Evolutionary conservation across 2,888 invertebrate genomes (phyloP), one percentile per base, ranked within the genome.

Genomic region (Limenitis camilla): DNA sequence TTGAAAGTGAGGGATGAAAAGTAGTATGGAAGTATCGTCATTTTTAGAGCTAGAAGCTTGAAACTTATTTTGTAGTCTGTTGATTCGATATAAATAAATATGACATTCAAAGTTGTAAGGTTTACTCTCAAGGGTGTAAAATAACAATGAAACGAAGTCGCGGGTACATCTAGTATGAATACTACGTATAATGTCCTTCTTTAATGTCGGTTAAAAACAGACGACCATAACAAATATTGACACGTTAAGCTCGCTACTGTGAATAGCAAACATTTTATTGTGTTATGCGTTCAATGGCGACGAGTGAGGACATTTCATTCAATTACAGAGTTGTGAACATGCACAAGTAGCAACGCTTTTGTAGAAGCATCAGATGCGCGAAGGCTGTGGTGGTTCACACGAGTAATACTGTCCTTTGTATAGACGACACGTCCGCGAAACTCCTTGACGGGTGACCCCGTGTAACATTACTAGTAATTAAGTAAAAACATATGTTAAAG

Each of bases 361-460:
- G 53, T 59, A 64, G 63, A 67, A 62, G 66, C 60, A 61, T 48
- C 53, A 49, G 49, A 67, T 63, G 65, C 59, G 61, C 68, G 71
- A 74, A 75, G 75, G 73, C 66, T 67, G 56, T 40, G 59, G 60
- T 63, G 60, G 59, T 78, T 78, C 78, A 67, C 78, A 78, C 78
- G 50, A 56, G 62, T 64, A 68, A 71, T 67, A 72, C 66, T 71
- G 76, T 75, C 74, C 73, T 75, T 75, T 77, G 75, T 71, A 56
- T 68, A 19, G 19, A 19, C 58, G 50, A 53, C 56, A 61, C 59
- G 60, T 53, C 60, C 55, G 57, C 66, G 65, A 69, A 68, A 68
- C 63, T 64, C 46, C 44, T 60, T 67, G 59, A 53, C 58, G 48
- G 52, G 38, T 59, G 60, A 59, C 59, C 63, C 59, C 64, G 66